Percentiles rank a stretch among this genome's conserved stretches.
Conservation (phyloP, 2,888 invertebrate species). For the Catocala nupta region DNA sequence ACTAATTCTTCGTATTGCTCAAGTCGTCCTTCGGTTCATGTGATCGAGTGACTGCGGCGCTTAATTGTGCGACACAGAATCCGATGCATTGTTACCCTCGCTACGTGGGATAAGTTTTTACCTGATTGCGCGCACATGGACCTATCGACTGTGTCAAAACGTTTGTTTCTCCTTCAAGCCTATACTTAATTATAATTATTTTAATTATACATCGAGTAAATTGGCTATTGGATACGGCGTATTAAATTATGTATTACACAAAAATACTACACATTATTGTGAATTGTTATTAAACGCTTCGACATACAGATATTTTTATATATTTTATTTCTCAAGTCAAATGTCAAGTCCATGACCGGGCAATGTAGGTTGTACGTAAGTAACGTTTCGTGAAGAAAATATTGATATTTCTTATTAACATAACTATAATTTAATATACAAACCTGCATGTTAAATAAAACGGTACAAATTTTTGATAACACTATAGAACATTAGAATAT, state of each 20-base stretch:
- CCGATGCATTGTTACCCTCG: constrained; percentile 54
- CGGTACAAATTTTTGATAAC: too few relatives aligned
- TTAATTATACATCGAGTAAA: constrained; percentile 40
- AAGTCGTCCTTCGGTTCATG: constrained; percentile 61
- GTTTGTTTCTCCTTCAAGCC: constrained; percentile 28
- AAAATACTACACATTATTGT: constrained; percentile 23
- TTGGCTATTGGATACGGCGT: constrained; percentile 19
- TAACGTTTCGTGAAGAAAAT: not conserved
- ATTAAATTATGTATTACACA: constrained; percentile 23
- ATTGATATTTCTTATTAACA: not conserved
- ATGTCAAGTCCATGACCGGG: constrained; percentile 47
- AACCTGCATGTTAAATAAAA: too few relatives aligned
- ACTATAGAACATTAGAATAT: too few relatives aligned
- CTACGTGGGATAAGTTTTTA: constrained; percentile 57
- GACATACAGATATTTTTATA: not conserved
- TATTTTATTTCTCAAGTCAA: constrained; percentile 21
- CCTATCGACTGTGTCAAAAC: constrained; percentile 37
- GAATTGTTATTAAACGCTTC: not conserved
- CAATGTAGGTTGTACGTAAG: not conserved
- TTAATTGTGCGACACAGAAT: constrained; percentile 52
- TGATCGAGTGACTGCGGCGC: constrained; percentile 43
- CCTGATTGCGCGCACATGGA: constrained; percentile 39
- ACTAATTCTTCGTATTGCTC: constrained; percentile 59
- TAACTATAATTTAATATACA: too few relatives aligned
- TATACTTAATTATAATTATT: constrained; percentile 26